Evolutionary conservation across 2,113 vertebrate species (phyloP).

Genomic region (Clarias batrachus): DNA sequence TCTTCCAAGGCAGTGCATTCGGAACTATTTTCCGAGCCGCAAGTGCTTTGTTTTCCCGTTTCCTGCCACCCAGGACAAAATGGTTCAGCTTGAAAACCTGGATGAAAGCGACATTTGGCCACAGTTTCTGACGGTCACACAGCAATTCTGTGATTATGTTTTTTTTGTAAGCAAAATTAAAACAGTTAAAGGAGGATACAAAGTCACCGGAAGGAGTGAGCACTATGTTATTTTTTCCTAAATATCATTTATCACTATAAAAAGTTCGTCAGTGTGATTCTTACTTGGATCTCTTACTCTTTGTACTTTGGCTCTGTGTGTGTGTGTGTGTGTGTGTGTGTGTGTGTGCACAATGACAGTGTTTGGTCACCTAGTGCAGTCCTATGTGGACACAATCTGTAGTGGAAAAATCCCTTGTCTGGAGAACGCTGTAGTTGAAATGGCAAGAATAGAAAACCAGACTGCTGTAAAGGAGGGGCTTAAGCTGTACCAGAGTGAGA

Average conservation of each 20-base stretch:
- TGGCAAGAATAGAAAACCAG: constrained; percentile 60
- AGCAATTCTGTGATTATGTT: constrained; percentile 58
- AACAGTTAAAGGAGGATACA: constrained; percentile 57
- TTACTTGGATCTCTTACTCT: neutral
- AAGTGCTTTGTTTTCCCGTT: constrained; percentile 60
- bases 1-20: constrained; percentile 60
- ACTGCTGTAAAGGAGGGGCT: constrained; percentile 59
- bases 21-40: constrained; percentile 60
- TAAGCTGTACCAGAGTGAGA: constrained; percentile 53
- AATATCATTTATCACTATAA: neutral
- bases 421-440: constrained; percentile 57
- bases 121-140: constrained; percentile 46
- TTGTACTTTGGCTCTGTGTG: constrained; percentile 5
- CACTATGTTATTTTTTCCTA: neutral
- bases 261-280: neutral
- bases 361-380: constrained; percentile 51
- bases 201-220: constrained; percentile 61
- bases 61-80: constrained; percentile 54
- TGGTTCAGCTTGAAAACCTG: constrained; percentile 56
- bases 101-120: constrained; percentile 44
- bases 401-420: constrained; percentile 61
- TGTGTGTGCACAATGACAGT: constrained; percentile 30
- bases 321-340: constrained; percentile 6
- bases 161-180: constrained; percentile 52
- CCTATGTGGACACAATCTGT: constrained; percentile 61